phyloP scores from a whole-genome alignment of 2,797 vertebrate genomes.

The Salarias fasciatus region DNA sequence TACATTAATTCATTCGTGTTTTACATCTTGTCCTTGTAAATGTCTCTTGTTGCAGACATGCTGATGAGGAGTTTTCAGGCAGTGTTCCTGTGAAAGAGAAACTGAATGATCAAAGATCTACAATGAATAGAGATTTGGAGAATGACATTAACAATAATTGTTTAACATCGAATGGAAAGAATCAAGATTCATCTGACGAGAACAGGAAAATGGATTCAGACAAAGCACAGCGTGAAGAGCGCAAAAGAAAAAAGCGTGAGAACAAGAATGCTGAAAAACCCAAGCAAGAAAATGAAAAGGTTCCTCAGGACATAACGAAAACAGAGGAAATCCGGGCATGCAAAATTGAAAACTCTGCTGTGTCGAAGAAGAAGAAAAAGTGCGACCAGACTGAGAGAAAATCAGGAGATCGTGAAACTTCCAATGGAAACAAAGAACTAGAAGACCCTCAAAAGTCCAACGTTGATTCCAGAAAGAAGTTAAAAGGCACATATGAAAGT shows the following conservation, averaged over 20 bases:
- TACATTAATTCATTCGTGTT: not conserved
- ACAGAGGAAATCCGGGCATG: conserved; percentile 27
- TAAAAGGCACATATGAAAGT: conserved; percentile 17
- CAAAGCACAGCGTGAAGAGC: conserved; percentile 15
- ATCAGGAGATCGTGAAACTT: conserved; percentile 11
- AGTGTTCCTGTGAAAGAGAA: conserved; percentile 39
- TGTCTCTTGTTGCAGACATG: conserved; percentile 40
- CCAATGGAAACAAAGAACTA: conserved; percentile 25
- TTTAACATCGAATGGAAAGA: conserved; percentile 31
- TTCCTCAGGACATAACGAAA: conserved; percentile 6
- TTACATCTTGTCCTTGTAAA: conserved; percentile 17
- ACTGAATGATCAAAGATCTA: conserved; percentile 20
- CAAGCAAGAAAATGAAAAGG: conserved; percentile 16
- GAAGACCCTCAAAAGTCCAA: conserved; percentile 45
- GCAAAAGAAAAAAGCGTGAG: conserved; percentile 11
- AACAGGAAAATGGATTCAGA: conserved; percentile 12
- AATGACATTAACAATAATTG: conserved; percentile 56
- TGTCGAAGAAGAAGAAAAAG: conserved; percentile 48
- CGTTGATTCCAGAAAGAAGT: conserved; percentile 37
- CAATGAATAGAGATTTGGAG: conserved; percentile 23
- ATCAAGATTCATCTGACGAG: conserved; percentile 39
- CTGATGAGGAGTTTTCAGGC: conserved; percentile 32
- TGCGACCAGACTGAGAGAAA: conserved; percentile 26
- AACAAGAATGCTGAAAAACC: conserved; percentile 17
- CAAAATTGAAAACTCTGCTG: conserved; percentile 10